phyloP scores from a whole-genome alignment of 2,888 invertebrate genomes.

The Halocaridina rubra region DNA sequence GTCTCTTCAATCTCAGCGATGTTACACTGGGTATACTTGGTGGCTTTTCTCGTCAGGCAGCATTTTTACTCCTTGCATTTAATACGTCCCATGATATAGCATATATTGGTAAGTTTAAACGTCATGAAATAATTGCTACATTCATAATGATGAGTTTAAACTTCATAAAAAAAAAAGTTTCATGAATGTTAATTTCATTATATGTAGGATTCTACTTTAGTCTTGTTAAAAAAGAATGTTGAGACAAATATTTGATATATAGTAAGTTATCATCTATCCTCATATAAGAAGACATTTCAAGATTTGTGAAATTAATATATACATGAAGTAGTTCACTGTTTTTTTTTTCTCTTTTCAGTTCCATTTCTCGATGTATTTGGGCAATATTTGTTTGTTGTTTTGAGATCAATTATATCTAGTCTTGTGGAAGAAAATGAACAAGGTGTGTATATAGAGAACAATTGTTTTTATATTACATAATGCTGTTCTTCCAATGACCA shows the following conservation, averaged over 20 bases:
- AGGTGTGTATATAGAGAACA: too few relatives aligned
- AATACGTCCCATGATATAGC: background rate
- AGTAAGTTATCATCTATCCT: background rate
- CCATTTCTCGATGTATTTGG: slow-evolving; percentile 35
- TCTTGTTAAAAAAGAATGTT: background rate
- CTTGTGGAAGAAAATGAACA: slow-evolving; percentile 12
- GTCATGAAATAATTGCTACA: too few relatives aligned
- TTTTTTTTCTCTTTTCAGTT: background rate
- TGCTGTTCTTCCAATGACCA: too few relatives aligned
- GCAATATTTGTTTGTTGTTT: slow-evolving; percentile 30
- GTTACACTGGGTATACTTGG: slow-evolving; percentile 14
- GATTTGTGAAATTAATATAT: too few relatives aligned
- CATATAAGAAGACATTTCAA: too few relatives aligned
- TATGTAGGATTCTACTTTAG: background rate
- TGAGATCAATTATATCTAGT: slow-evolving; percentile 17
- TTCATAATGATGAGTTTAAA: too few relatives aligned
- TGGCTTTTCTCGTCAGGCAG: background rate
- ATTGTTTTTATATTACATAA: too few relatives aligned
- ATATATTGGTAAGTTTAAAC: background rate
- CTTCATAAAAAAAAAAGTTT: background rate
- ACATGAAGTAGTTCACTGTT: too few relatives aligned
- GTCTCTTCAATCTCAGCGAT: background rate
- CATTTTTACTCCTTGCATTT: slow-evolving; percentile 16
- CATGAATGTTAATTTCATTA: background rate
- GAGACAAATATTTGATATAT: background rate